Conservation (phyloP, 2,113 vertebrate species). For the Ammodytes marinus region DNA sequence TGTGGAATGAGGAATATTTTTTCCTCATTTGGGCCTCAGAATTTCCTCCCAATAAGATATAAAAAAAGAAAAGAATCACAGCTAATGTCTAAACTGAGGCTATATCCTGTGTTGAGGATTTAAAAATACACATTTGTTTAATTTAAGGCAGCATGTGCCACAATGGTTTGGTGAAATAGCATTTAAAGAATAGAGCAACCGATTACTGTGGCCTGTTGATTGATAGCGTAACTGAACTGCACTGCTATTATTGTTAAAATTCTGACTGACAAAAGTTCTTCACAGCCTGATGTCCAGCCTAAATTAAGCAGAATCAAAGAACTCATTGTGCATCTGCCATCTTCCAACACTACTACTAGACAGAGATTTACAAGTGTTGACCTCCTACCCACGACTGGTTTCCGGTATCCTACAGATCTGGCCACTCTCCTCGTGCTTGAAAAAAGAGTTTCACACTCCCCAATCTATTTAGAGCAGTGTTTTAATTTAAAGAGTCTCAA, state of each 20-base stretch:
- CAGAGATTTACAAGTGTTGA: conserved; percentile 59
- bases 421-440: conserved; percentile 37
- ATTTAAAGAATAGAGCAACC: background rate
- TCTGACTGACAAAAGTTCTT: background rate
- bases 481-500: conserved; percentile 68
- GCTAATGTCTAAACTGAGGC: background rate
- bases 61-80: background rate
- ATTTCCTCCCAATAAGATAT: background rate
- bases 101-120: background rate
- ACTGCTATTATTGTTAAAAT: background rate
- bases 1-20: background rate
- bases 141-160: too few species aligned
- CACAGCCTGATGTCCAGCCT: conserved; percentile 13
- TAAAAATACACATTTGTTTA: too few species aligned
- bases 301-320: conserved; percentile 56
- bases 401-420: conserved; percentile 73
- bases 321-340: conserved; percentile 46
- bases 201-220: background rate
- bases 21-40: background rate
- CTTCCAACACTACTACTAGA: conserved; percentile 40
- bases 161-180: too few species aligned
- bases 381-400: conserved; percentile 61
- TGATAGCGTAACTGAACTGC: too few species aligned
- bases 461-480: conserved; percentile 59
- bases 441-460: conserved; percentile 30